Base-by-base conservation (phyloP, 2,113 vertebrate species). In the Vulpes ferrilata region DNA sequence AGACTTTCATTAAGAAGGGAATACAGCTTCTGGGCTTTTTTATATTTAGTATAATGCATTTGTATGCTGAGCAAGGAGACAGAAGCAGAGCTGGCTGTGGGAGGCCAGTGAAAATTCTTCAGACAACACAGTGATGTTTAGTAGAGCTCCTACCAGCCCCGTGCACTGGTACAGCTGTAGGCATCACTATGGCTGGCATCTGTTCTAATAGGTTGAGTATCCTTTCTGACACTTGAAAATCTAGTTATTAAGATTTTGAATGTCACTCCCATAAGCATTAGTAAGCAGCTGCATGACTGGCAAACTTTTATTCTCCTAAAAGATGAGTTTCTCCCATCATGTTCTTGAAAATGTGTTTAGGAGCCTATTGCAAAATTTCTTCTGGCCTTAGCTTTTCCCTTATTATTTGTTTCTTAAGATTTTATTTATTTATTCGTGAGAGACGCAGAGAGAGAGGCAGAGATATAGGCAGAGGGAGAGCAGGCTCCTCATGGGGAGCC, bases 231-330 rank as follows among this genome's bases (percentile, higher is more conserved):
- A 71, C 83, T 43, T 53, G 7, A 15, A 69, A n/a, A 17, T 92
- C 57, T 53, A 65, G n/a, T 89, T 69, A 67, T 84, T 90, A 97
- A 92, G 84, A 96, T 88, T 84, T 89, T 96, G 90, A 84, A 48
- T 53, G 71, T 91, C 51, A 87, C 19, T 95, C 15, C 43, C 76
- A 85, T 71, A 74, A 69, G 88, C 55, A 62, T 96, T 67, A 82
- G 53, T 97, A 94, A 96, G 53, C 27, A 93, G 38, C 11, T 60
- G 51, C 38, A 53, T n/a, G 35, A 80, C 3, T 38, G 15, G 74
- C 11, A 73, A 73, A 43, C 11, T 92, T 96, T 92, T n/a, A 84
- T 19, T 92, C 35, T 86, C 69, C 43, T 11, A 53, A 11, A 65
- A 65, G n/a, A 32, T 51, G 27, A 6, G 4, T 85, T 93, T 80